phyloP scores from a whole-genome alignment of 2,797 vertebrate species.

The Delichon dasypus region DNA sequence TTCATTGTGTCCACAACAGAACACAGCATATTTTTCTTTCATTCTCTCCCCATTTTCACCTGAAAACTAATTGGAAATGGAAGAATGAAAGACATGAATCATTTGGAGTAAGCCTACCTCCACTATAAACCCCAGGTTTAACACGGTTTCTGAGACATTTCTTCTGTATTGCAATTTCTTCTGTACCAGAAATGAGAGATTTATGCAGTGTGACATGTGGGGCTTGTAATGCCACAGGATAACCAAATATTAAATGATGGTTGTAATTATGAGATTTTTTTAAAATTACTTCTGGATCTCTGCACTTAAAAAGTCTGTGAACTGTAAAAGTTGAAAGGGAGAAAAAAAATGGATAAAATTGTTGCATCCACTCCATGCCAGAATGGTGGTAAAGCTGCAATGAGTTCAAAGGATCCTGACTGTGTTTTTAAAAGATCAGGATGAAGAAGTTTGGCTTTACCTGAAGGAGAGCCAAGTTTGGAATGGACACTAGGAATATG shows the following conservation, averaged over 20 bases:
- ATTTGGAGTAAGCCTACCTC: background rate
- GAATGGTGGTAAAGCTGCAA: background rate
- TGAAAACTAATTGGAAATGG: slow-evolving; percentile 83
- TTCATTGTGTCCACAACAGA: slow-evolving; percentile 90
- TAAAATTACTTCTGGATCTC: background rate
- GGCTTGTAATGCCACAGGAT: background rate
- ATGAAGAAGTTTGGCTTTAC: background rate
- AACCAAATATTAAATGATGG: background rate
- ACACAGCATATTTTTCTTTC: slow-evolving; percentile 89
- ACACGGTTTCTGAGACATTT: background rate
- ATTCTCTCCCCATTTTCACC: slow-evolving; percentile 89
- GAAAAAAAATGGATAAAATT: background rate
- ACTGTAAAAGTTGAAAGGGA: background rate
- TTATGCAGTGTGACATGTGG: background rate
- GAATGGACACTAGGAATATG: background rate
- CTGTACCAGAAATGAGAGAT: background rate
- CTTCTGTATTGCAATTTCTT: background rate
- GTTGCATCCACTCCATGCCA: background rate
- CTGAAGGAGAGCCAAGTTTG: background rate
- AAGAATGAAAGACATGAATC: background rate
- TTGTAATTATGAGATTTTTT: background rate
- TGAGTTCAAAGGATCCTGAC: background rate
- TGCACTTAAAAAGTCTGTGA: background rate
- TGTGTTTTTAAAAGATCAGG: background rate
- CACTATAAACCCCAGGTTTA: background rate